Evolutionary conservation across 2,888 invertebrate species (phyloP).

Genomic region (Cynaeus angustus): DNA sequence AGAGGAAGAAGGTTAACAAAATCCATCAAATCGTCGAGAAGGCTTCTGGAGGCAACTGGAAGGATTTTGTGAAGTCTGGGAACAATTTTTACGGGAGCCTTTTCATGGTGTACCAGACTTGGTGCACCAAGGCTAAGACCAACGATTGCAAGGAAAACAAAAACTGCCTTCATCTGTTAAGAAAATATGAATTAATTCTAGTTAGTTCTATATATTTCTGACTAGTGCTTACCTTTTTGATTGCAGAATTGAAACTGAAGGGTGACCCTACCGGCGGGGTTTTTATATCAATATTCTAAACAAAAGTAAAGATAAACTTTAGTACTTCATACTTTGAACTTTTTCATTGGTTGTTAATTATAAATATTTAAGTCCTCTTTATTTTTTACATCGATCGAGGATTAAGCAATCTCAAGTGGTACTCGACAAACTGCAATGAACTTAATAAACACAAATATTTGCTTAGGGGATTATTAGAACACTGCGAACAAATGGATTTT

Average conservation of each 20-base stretch:
- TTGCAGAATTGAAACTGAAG: not conserved
- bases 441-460: constrained; percentile 15
- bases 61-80: not conserved
- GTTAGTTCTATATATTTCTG: not conserved
- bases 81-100: constrained; percentile 29
- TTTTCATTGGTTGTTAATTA: not conserved
- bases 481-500: too few relatives aligned
- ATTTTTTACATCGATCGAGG: constrained; percentile 4
- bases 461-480: too few relatives aligned
- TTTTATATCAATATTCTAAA: constrained; percentile 10
- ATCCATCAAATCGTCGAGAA: constrained; percentile 39
- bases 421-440: constrained; percentile 14
- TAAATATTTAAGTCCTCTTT: constrained; percentile 3
- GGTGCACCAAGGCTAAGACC: constrained; percentile 51
- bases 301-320: constrained; percentile 5
- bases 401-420: constrained; percentile 24
- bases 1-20: constrained; percentile 58
- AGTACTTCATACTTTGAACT: constrained; percentile 19
- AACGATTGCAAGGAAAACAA: constrained; percentile 43
- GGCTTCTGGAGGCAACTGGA: constrained; percentile 7
- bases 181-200: not conserved
- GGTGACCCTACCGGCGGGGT: not conserved
- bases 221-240: not conserved
- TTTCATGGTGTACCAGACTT: not conserved
- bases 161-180: constrained; percentile 51